Percentiles rank a stretch among this genome's conserved stretches.
These are phyloP conservation scores for Phyllopteryx taeniolatus DNA, from an alignment of 2,113 vertebrate genomes.

Conservation along the genomic window DNA sequence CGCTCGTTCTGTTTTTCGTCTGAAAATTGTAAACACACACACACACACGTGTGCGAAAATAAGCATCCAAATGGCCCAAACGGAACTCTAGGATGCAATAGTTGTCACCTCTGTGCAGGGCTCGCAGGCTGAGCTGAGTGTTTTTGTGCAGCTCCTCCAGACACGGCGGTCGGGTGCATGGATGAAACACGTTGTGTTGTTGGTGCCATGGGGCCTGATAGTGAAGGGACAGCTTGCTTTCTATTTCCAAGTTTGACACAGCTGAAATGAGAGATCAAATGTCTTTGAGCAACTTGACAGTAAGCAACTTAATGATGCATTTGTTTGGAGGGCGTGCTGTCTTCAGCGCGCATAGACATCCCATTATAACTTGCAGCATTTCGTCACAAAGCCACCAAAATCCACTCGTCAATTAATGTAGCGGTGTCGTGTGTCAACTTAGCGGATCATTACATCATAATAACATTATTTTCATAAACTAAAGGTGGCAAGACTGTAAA, in stretches of 20 bases:
- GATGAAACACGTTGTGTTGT: constrained; percentile 90
- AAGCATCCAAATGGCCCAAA: background rate
- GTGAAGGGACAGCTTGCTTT: constrained; percentile 92
- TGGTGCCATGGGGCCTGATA: constrained; percentile 92
- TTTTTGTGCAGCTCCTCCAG: constrained; percentile 90
- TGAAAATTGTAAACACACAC: constrained; percentile 18
- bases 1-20: constrained; percentile 54
- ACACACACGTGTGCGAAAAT: background rate
- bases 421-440: no score
- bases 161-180: constrained; percentile 84
- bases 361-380: no score
- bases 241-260: constrained; percentile 92
- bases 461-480: no score
- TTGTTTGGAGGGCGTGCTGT: no score
- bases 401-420: no score
- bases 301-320: background rate
- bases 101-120: constrained; percentile 82
- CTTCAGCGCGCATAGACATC: no score
- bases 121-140: constrained; percentile 86
- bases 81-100: background rate
- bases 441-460: no score
- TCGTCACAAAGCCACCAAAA: no score
- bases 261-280: constrained; percentile 68
- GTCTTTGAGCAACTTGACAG: background rate
- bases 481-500: no score